Base-by-base conservation (phyloP, 1,140 invertebrate genomes). In the Streblospio benedicti region DNA sequence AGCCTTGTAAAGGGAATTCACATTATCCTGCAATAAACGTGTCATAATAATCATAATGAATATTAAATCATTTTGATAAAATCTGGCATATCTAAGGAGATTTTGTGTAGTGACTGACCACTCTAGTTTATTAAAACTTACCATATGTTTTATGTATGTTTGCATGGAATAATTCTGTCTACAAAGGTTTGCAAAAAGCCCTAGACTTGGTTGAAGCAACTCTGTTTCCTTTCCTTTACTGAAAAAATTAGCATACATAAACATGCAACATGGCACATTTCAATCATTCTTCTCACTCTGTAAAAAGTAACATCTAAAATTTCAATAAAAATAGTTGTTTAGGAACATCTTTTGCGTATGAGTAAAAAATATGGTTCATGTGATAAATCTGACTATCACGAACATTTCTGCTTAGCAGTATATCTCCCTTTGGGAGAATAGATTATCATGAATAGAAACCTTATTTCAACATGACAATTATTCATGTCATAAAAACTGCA, bases 101-200 rank as follows among this genome's bases (percentile, higher is more conserved):
- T 23, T 16, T 2, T 25, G 23, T n/a, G 57, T 23, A n/a, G n/a
- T n/a, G n/a, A 58, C 30, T 23, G 23, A 53, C 1, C 32, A 33
- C 9, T 28, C 2, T 16, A n/a, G 28, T 14, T 18, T 2, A n/a
- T 1, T 1, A 1, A 2, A n/a, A n/a, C 59, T 55, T 62, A 74
- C 72, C 63, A 68, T 53, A 57, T 66, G 66, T 64, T 69, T 75
- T 6, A 74, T 67, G 50, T 63, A 65, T 5, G 68, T 62, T 60
- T 74, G 73, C 3, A 71, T 63, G 49, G 71, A 65, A 38, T 65
- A 66, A 58, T 71, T 75, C 32, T 73, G 65, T 31, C 67, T 61
- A 58, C 71, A 72, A 3, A 75, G 61, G 54, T 75, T 75, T n/a
- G 71, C 73, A 33, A 75, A 43, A n/a, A 72, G 61, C n/a, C 72